phyloP scores from a whole-genome alignment of 2,113 vertebrate genomes.

The Machaerirhynchus nigripectus region DNA sequence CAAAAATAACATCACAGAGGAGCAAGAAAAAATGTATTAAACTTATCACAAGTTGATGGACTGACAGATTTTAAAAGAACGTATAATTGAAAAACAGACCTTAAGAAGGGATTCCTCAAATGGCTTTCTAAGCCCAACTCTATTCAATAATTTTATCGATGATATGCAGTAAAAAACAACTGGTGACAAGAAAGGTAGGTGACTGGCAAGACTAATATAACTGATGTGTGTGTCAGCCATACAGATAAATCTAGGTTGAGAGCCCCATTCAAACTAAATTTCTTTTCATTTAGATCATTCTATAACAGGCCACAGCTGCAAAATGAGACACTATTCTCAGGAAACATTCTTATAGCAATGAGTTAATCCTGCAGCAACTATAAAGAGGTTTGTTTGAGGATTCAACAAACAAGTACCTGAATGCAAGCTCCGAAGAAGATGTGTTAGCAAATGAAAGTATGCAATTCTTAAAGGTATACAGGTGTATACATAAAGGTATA shows the following conservation, averaged over 20 bases:
- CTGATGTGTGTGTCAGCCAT: neutral
- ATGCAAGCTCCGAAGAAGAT: neutral
- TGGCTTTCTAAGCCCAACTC: neutral
- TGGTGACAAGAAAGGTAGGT: neutral
- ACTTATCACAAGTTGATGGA: neutral
- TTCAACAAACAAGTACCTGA: neutral
- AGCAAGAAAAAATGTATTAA: neutral
- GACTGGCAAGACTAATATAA: conserved; percentile 7
- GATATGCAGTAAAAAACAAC: neutral
- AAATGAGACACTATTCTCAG: neutral
- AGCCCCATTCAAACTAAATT: neutral
- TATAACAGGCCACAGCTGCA: neutral
- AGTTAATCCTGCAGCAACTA: neutral
- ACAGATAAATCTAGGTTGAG: neutral
- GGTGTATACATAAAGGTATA: neutral
- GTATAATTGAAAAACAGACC: neutral
- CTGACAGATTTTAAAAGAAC: neutral
- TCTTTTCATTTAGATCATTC: neutral
- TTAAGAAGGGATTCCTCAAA: conserved; percentile 16
- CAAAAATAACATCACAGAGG: neutral
- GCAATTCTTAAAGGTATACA: neutral
- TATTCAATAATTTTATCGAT: neutral
- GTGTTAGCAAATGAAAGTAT: neutral
- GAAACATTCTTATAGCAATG: neutral
- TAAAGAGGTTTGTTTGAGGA: neutral